Base-by-base conservation (phyloP, 2,888 invertebrate species). In the Trichacis sp. region DNA sequence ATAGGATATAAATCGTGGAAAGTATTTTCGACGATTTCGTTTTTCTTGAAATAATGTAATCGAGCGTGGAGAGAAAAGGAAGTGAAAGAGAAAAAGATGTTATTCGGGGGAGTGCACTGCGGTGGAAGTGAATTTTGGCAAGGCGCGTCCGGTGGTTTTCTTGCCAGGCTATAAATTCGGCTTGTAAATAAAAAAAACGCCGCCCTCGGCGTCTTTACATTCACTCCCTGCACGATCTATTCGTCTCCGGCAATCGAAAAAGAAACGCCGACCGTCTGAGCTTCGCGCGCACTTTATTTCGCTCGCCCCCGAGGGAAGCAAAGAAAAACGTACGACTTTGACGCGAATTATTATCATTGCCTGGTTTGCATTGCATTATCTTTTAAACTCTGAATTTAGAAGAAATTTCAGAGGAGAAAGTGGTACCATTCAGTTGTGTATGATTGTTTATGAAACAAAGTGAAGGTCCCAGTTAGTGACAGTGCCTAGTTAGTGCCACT, bases 111-210 rank as follows among this genome's bases (percentile, higher is more conserved):
- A 29, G 18, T 46, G 24, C 46, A 46, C 4, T 24, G 46, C 24
- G 20, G 24, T 12, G 29, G 46, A 56, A 50, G 19, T 24, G 43
- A 49, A n/a, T 29, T 56, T 50, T 38, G 50, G 50, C 38, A 33
- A 2, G 33, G 6, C 19, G 19, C 12, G 18, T 50, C 20, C 50
- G 50, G 6, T n/a, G 18, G 36, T 38, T 50, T 50, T 50, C 33
- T 19, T 38, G 36, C 14, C 17, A 20, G 48, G 38, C 15, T 40
- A 53, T 59, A 53, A 29, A 38, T 30, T 46, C 30, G 52, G 24
- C 36, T 43, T 24, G 47, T 0, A 48, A 12, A 14, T 17, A 33
- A 52, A 59, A 55, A 54, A 57, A 24, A 29, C 33, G 50, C 50
- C 50, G 52, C 14, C 33, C 33, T 33, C 33, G 33, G 11, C 33